Evolutionary conservation across 2,888 invertebrate species (phyloP), one percentile per base, ranked within the genome.

Genomic region (Saturnia japonica): DNA sequence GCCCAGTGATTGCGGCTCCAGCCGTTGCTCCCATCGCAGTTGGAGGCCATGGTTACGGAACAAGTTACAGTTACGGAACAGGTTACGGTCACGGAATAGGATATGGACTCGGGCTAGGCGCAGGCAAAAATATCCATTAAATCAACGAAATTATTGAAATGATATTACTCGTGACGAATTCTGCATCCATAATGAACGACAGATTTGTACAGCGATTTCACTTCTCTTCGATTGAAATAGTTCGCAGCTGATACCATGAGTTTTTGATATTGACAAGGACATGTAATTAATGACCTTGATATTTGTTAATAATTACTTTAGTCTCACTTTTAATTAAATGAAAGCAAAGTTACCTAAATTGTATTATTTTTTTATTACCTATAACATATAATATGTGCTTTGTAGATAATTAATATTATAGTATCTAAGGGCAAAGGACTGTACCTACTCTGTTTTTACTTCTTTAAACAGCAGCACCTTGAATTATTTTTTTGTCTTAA

Each of bases 141-240:
- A 73, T 70, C 72, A 74, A 69, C 64, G 47, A 73, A 34, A 45
- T 69, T 69, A 42, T 51, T 67, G 34, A 70, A 75, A 64, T 73
- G 67, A 74, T 75, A 73, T 78, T 40, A 64, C 14, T 0, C 14
- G 76, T 80, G 75, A 79, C 74, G 74, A 79, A 73, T 75, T 77
- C 77, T 78, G 77, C 76, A 78, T 79, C 78, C 76, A 78, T 80
- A 78, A 79, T 77, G 81, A n/a, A 79, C 82, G 85, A 82, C 78
- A 82, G 82, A 87, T 83, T 87, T 90, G 88, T 91, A 88, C 85
- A 88, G 82, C 90, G 90, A 88, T 92, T 91, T 92, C 89, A 74
- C 76, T 78, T 80, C 76, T 75, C 82, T 83, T 77, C 71, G 80
- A 64, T 80, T 78, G 90, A 91, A 91, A 91, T 90, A 90, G 91